phyloP scores from a whole-genome alignment of 2,888 invertebrate species.

The Amblyteles armatorius region DNA sequence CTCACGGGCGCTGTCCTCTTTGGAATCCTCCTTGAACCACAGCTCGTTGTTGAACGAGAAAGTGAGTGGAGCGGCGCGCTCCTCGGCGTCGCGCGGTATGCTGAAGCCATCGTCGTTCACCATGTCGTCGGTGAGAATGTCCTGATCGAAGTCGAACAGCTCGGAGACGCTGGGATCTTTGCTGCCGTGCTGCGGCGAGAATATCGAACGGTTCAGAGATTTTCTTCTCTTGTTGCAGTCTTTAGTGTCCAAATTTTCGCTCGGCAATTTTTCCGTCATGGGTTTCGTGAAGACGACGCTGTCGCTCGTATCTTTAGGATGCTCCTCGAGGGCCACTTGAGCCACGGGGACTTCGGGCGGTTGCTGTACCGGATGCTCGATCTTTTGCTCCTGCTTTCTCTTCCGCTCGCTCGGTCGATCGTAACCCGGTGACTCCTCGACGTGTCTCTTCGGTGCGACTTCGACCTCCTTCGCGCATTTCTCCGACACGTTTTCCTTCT shows the following conservation, averaged over 20 bases:
- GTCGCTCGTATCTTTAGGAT: conserved; percentile 70
- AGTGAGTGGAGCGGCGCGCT: conserved; percentile 86
- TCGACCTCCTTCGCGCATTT: conserved; percentile 41
- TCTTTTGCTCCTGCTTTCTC: conserved; percentile 70
- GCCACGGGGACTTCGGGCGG: conserved; percentile 3
- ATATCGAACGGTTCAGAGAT: conserved; percentile 88
- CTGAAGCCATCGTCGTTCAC: conserved; percentile 88
- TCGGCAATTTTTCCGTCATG: conserved; percentile 73
- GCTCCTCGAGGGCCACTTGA: conserved; percentile 22
- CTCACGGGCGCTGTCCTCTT: conserved; percentile 93
- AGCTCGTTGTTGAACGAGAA: conserved; percentile 89
- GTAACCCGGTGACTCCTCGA: conserved; percentile 39
- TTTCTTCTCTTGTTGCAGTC: conserved; percentile 79
- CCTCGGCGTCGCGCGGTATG: conserved; percentile 87
- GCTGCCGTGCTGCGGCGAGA: conserved; percentile 89
- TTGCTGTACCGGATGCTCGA: conserved; percentile 38
- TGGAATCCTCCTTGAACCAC: conserved; percentile 91
- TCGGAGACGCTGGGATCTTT: conserved; percentile 86
- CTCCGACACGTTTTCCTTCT: conserved; percentile 59
- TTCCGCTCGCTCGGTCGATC: conserved; percentile 65
- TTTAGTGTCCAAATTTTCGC: conserved; percentile 65
- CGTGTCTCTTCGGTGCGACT: conserved; percentile 39
- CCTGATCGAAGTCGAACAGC: conserved; percentile 88
- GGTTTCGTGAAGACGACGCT: conserved; percentile 73
- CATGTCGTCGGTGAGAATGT: conserved; percentile 87